These are phyloP conservation scores for Calliopum simillimum DNA, from an alignment of 2,888 invertebrate species.

Conservation along the genomic window DNA sequence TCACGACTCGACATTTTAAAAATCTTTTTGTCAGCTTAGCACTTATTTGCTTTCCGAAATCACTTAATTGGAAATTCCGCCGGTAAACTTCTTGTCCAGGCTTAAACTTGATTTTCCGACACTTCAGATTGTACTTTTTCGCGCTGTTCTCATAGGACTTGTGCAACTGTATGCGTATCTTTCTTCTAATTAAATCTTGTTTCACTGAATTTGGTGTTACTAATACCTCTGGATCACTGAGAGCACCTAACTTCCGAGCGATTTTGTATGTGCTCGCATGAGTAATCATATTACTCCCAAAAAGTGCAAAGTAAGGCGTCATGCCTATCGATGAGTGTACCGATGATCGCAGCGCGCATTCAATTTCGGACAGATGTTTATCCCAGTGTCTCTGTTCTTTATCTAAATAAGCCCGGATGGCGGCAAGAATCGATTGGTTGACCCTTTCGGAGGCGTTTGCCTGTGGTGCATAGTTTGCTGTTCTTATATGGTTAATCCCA, in stretches of 20 bases:
- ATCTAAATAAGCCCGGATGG: no score
- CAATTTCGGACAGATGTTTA: no score
- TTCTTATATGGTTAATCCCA: neutral
- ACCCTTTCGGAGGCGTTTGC: neutral
- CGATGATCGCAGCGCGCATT: no score
- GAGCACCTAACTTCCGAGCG: no score
- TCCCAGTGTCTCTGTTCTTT: no score
- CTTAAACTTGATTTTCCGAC: neutral
- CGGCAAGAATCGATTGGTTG: no score
- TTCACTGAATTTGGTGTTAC: neutral
- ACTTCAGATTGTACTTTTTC: neutral
- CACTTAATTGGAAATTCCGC: conserved; percentile 3
- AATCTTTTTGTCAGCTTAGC: neutral
- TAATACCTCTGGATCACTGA: neutral
- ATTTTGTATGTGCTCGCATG: no score
- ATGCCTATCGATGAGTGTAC: no score
- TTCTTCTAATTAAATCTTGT: neutral
- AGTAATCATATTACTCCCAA: no score
- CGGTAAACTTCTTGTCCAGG: conserved; percentile 14
- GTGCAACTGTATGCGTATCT: neutral
- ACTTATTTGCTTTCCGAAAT: conserved; percentile 4
- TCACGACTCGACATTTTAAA: neutral
- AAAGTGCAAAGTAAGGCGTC: no score
- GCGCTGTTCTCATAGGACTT: no score
- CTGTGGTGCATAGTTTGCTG: neutral